Conservation (phyloP, 2,888 invertebrate genomes). For the Siphlonurus alternatus region DNA sequence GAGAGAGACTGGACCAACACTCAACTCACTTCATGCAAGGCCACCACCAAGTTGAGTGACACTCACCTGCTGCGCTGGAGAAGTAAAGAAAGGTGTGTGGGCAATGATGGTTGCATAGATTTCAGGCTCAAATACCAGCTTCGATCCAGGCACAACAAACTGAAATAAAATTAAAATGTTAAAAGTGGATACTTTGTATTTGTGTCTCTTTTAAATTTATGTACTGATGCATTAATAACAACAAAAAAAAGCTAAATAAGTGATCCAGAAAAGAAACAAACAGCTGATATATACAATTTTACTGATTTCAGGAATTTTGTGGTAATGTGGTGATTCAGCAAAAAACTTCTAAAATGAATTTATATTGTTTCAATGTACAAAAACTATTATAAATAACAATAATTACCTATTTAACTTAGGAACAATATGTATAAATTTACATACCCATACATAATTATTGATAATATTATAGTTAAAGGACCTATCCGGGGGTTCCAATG, state of each 20-base stretch:
- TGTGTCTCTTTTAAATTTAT: neutral
- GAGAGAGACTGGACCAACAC: neutral
- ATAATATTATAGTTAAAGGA: too few species aligned
- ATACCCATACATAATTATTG: too few species aligned
- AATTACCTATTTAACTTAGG: too few species aligned
- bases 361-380: too few species aligned
- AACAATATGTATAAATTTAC: too few species aligned
- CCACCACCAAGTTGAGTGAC: neutral
- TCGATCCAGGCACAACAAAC: constrained; percentile 51
- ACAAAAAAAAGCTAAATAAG: neutral
- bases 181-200: constrained; percentile 10
- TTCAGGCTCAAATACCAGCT: constrained; percentile 41
- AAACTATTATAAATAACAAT: too few species aligned
- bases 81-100: constrained; percentile 55
- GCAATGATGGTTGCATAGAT: constrained; percentile 59
- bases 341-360: too few species aligned
- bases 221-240: neutral
- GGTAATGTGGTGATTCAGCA: too few species aligned
- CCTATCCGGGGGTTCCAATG: too few species aligned
- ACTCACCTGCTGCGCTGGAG: constrained; percentile 45
- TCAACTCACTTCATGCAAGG: neutral
- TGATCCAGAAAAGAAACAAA: too few species aligned
- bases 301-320: too few species aligned
- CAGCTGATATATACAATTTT: neutral
- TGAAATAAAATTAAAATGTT: constrained; percentile 27